Conservation (phyloP, 2,113 vertebrate genomes). For the Helogale parvula region DNA sequence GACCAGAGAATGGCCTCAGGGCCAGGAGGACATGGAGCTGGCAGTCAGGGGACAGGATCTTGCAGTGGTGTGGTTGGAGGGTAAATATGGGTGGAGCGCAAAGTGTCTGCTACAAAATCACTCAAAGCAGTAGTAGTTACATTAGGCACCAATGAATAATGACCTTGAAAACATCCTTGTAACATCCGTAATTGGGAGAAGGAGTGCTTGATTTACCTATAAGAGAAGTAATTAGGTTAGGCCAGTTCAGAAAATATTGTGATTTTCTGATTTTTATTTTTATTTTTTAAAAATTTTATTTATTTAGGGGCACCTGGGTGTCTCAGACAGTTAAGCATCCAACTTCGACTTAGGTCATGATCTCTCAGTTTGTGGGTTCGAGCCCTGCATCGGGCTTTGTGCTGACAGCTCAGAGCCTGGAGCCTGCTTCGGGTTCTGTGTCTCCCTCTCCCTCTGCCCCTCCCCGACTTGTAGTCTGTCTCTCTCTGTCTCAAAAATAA, state of each 20-base stretch:
- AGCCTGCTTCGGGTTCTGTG: too few species aligned
- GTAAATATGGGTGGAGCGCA: rapidly evolving
- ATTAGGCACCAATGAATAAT: neutral
- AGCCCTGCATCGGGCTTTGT: too few species aligned
- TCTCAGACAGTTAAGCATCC: too few species aligned
- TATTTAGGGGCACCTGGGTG: too few species aligned
- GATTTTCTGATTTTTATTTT: conserved; percentile 2
- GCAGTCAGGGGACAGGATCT: rapidly evolving
- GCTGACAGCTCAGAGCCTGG: too few species aligned
- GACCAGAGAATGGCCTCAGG: neutral
- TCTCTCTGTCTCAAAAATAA: too few species aligned
- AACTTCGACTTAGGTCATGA: too few species aligned
- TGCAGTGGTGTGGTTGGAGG: too few species aligned
- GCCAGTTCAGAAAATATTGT: neutral
- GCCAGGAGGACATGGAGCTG: neutral
- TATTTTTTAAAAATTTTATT: too few species aligned
- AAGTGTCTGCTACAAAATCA: neutral
- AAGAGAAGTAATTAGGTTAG: neutral
- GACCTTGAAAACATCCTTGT: neutral
- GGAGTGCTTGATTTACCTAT: neutral
- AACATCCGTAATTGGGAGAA: neutral
- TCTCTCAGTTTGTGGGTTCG: too few species aligned
- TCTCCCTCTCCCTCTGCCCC: too few species aligned
- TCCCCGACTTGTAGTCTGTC: too few species aligned
- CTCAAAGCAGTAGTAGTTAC: neutral